phyloP scores from a whole-genome alignment of 2,797 vertebrate genomes.

The Platyrinchus mystaceus region DNA sequence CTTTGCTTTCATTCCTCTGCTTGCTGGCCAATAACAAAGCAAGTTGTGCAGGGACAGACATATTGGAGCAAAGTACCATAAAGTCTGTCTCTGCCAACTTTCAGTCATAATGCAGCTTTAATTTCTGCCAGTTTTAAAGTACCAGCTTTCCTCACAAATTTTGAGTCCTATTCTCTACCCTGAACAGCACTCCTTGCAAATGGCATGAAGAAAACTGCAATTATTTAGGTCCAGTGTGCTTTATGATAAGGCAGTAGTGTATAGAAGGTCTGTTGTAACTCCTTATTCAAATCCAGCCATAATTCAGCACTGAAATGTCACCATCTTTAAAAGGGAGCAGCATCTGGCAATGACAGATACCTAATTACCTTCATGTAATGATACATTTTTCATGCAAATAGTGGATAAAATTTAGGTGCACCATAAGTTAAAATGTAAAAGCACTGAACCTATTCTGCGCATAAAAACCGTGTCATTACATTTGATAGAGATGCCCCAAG shows the following conservation, averaged over 20 bases:
- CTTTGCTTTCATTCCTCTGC: neutral
- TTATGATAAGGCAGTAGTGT: neutral
- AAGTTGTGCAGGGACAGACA: neutral
- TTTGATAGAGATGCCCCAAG: neutral
- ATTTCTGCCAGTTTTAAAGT: neutral
- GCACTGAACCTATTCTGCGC: neutral
- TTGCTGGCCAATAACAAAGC: neutral
- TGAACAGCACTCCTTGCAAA: neutral
- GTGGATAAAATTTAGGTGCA: neutral
- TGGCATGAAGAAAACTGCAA: neutral
- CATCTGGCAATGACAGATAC: constrained; percentile 28
- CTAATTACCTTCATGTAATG: constrained; percentile 26
- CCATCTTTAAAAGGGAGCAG: neutral
- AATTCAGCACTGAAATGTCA: constrained; percentile 38
- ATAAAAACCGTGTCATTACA: neutral
- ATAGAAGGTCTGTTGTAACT: neutral
- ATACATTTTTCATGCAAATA: constrained; percentile 2
- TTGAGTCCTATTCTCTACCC: neutral
- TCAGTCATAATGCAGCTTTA: neutral
- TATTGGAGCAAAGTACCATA: neutral
- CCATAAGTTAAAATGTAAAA: neutral
- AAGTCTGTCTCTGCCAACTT: neutral
- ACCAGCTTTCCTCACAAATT: neutral
- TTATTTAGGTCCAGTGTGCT: neutral
- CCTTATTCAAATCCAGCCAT: neutral